phyloP scores from a whole-genome alignment of 2,113 vertebrate species.

The Rallus limicola region DNA sequence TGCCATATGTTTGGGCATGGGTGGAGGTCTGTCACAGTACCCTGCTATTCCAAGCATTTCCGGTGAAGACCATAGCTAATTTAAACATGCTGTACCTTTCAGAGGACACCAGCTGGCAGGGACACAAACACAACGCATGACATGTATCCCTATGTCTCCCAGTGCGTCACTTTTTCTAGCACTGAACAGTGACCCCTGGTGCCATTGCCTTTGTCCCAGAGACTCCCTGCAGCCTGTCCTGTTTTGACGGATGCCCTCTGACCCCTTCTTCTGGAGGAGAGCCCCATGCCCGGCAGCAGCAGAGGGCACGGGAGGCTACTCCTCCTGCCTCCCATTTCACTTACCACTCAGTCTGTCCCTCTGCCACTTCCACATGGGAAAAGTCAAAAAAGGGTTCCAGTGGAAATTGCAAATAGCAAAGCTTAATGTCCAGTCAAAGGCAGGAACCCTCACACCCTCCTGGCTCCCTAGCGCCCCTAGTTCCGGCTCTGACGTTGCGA shows the following conservation, averaged over 20 bases:
- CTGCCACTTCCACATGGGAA: not conserved
- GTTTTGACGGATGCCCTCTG: not conserved
- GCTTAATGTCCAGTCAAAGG: not conserved
- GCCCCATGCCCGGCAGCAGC: not conserved
- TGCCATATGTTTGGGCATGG: not conserved
- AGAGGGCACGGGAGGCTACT: not conserved
- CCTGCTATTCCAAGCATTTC: not conserved
- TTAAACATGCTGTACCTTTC: not conserved
- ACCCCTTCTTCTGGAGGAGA: not conserved
- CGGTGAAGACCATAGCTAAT: not conserved
- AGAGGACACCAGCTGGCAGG: not conserved
- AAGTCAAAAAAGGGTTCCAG: not conserved
- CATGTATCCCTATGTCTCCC: not conserved
- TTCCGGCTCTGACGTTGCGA: not conserved
- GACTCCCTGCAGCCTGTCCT: not conserved
- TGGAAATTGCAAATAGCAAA: not conserved
- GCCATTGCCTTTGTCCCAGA: not conserved
- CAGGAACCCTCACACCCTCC: not conserved
- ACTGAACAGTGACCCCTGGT: not conserved
- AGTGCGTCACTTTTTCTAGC: fast-evolving
- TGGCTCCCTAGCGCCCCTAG: fast-evolving
- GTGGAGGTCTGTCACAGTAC: fast-evolving
- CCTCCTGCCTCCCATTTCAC: not conserved
- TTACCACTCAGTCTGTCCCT: not conserved
- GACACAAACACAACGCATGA: not conserved